Evolutionary conservation across 1,140 invertebrate species (phyloP), one percentile per base, ranked within the genome.

Genomic region (Chironomus striatipennis): DNA sequence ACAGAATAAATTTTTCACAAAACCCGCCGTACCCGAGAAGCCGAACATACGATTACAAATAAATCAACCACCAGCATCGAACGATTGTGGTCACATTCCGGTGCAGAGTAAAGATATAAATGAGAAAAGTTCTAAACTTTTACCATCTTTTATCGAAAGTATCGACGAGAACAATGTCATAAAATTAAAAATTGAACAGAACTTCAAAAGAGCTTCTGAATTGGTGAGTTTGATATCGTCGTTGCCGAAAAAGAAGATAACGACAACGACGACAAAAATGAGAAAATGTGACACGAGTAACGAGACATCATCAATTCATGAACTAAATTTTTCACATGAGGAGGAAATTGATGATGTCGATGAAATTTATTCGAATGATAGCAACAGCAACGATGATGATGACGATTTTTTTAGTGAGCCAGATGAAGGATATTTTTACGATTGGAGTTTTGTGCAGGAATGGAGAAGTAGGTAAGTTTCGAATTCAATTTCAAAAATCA

Each of bases 401-500:
- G 76, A 82, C 73, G 74, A 82, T 77, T 83, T 83, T n/a, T 81
- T 83, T 20, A 81, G 82, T 76, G 84, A 85, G 75, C 81, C 82
- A 73, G 79, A 84, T 74, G 85, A 86, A 43, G 85, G 87, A 67
- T 82, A 80, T 74, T 83, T 83, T 76, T 70, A 70, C 18, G 89
- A 90, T 81, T 90, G 89, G 89, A 90, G 89, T 78, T 90, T 90
- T 79, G 89, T 90, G 57, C 89, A 90, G 82, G 87, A 88, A 77
- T 90, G 89, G 89, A 83, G 89, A 77, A 86, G 86, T 82, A 84
- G 87, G 87, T 88, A 83, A 83, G 84, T 78, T 76, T 79, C 77
- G 77, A 80, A 79, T 78, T 78, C 77, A 77, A 78, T 74, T 76
- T 74, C 73, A 76, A 76, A 74, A 75, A 80, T 78, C 75, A 76